Evolutionary conservation across 2,113 vertebrate genomes (phyloP).

Genomic region (Corythornis vintsioides): DNA sequence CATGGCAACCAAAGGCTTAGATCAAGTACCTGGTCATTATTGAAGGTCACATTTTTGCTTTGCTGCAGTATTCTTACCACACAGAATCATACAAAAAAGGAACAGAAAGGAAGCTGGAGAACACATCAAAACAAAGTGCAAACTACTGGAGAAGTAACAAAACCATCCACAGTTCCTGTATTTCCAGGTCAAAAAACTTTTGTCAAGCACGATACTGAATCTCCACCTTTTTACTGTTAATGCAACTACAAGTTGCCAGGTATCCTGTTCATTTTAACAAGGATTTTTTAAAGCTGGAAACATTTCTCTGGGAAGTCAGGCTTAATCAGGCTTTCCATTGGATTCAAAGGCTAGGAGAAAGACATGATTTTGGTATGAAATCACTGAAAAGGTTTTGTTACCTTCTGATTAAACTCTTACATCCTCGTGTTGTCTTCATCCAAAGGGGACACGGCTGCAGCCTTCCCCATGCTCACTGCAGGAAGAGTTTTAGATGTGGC

Average conservation of each 20-base stretch:
- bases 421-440: background rate
- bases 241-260: background rate
- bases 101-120: conserved; percentile 5
- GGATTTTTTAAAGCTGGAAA: background rate
- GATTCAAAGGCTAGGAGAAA: background rate
- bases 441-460: background rate
- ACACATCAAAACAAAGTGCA: background rate
- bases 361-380: background rate
- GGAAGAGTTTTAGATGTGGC: background rate
- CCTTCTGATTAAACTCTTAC: background rate
- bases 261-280: background rate
- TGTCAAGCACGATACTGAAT: background rate
- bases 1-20: background rate
- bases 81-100: background rate
- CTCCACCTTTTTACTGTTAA: background rate
- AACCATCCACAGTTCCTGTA: background rate
- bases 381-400: background rate
- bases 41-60: conserved; percentile 11
- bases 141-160: background rate
- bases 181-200: background rate
- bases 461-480: background rate
- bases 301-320: background rate
- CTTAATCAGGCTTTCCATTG: conserved; percentile 9
- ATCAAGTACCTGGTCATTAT: background rate
- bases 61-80: background rate